Base-by-base conservation (phyloP, 2,797 vertebrate species). In the Menidia menidia region DNA sequence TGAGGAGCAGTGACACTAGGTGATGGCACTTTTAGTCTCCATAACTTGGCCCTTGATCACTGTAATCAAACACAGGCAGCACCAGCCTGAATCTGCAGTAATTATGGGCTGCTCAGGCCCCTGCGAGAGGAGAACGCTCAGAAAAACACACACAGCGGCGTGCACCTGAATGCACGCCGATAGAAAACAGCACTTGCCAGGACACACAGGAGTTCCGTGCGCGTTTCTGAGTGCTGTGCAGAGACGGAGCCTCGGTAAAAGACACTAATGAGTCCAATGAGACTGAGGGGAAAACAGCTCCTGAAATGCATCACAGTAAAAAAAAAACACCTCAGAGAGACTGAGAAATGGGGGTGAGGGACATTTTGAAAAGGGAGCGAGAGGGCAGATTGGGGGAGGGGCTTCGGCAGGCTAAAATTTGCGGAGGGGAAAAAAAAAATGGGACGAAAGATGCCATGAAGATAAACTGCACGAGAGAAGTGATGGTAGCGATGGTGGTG, bases 221-320 rank as follows among this genome's bases (percentile, higher is more conserved):
- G 58, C 67, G 64, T 73, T 62, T 59, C 60, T 75, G 73, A 58
- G 14, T 52, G 45, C 73, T 71, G 33, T 60, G 82, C 83, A 82
- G 83, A 88, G 86, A 85, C 80, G 43, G 71, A 82, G 83, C 73
- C 64, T 77, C 77, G 45, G 88, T 88, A 88, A 89, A 87, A 89
- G 86, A 88, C 88, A 86, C 90, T 92, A 92, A 92, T 92, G 91
- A 92, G 89, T 88, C 90, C 88, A 87, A 91, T 84, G 90, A 92
- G 90, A 92, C 89, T 87, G 77, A 84, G 79, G 81, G 78, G 82
- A 85, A 85, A 88, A 88, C 83, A 81, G 82, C 84, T 86, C 73
- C 83, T 87, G 78, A 88, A 88, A 87, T 87, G 73, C 84, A 87
- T 80, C 79, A 71, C 79, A 74, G 73, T 73, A 77, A 89, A 25